phyloP scores from a whole-genome alignment of 2,888 invertebrate species.

The Alitta virens region DNA sequence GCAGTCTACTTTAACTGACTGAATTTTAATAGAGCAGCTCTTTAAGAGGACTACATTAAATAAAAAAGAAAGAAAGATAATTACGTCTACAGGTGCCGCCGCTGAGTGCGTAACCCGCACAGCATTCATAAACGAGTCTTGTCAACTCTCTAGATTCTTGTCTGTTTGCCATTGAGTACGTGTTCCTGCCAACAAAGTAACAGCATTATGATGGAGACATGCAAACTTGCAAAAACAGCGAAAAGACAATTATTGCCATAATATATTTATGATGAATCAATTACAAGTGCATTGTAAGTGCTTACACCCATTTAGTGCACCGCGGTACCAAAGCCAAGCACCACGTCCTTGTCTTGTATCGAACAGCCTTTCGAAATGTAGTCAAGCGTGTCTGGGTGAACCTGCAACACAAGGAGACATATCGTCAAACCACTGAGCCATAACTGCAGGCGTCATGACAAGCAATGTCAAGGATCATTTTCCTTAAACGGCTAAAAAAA shows the following conservation, averaged over 20 bases:
- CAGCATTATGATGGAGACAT: too few species aligned
- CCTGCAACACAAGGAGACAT: not conserved
- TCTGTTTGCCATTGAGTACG: not conserved
- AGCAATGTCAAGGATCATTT: too few species aligned
- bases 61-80: conserved; percentile 1
- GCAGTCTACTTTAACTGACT: not conserved
- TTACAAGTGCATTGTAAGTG: not conserved
- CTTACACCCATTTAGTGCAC: conserved; percentile 15
- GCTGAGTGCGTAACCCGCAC: conserved; percentile 4
- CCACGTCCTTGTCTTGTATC: conserved; percentile 7
- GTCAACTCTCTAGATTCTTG: not conserved
- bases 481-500: not conserved
- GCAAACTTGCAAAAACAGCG: too few species aligned
- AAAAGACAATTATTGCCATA: too few species aligned
- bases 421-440: too few species aligned
- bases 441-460: too few species aligned
- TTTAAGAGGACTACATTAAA: not conserved
- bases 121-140: not conserved
- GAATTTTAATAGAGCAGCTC: not conserved
- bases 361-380: not conserved
- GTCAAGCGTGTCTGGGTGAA: not conserved
- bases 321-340: conserved; percentile 7
- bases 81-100: conserved; percentile 6
- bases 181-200: not conserved
- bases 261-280: too few species aligned